A percentile compares a stretch with the other conserved stretches of the same genome.
Evolutionary conservation across 2,797 vertebrate species (phyloP).

Genomic region (Paratrypauchen microcephalus): DNA sequence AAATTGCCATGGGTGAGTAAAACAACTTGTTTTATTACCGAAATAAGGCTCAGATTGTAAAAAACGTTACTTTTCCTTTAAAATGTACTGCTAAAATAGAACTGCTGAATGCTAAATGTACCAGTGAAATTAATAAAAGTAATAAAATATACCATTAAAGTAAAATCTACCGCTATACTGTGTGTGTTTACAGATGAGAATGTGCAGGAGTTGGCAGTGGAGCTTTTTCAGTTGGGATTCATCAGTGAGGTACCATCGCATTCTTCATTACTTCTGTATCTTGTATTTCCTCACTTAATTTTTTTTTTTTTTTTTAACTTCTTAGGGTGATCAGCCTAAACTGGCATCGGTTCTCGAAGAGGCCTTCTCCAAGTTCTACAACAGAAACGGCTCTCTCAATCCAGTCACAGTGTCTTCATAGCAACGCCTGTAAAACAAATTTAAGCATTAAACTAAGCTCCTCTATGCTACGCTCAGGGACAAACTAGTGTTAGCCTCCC

Average conservation of each 20-base stretch:
- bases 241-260: constrained; percentile 85
- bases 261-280: neutral
- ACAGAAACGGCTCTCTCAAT: constrained; percentile 88
- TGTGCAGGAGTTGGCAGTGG: constrained; percentile 92
- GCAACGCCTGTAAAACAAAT: constrained; percentile 58
- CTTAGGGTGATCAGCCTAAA: constrained; percentile 90
- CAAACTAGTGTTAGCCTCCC: constrained; percentile 49
- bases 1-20: too few species aligned
- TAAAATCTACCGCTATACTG: neutral
- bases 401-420: constrained; percentile 96
- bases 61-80: too few species aligned
- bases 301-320: neutral
- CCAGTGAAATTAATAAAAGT: too few species aligned
- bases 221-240: constrained; percentile 96
- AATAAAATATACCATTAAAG: too few species aligned
- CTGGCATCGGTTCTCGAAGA: constrained; percentile 95
- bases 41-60: too few species aligned
- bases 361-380: constrained; percentile 94
- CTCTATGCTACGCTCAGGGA: neutral
- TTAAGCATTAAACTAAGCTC: neutral
- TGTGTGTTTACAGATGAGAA: constrained; percentile 86
- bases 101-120: too few species aligned
- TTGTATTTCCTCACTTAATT: neutral
- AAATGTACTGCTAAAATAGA: too few species aligned
- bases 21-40: too few species aligned